Base-by-base conservation (phyloP, 2,113 vertebrate species). In the Aegithalos caudatus region DNA sequence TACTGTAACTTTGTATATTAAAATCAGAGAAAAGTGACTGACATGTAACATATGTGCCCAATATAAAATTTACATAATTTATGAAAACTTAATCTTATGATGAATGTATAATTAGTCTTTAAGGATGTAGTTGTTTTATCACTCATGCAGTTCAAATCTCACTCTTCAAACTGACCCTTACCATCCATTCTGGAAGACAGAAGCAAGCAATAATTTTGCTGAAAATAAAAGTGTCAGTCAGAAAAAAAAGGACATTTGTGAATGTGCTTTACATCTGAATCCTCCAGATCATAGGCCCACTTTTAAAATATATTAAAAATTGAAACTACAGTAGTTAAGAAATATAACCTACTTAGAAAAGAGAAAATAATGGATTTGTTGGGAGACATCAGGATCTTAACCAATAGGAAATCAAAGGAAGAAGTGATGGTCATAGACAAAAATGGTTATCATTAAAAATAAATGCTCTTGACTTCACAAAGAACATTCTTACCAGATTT, bases 131-230 rank as follows among this genome's bases (percentile, higher is more conserved):
- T 92, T 92, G 24, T 80, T 92, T 95, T 95, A 92, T 69, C 44
- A 70, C 22, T 95, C 57, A 70, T 27, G 50, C 6, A 86, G 56
- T 83, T 96, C 78, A 92, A 86, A 88, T 73, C 60, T 28, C 17
- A 84, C 17, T 86, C 22, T 95, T 91, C 87, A 90, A 93, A 90
- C 10, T 92, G 61, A 95, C 79, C 48, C 42, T 91, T 92, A 48
- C 12, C 44, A 76, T 54, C 81, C 48, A 88, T 81, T 97, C 73
- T 80, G 21, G 69, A 97, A 92, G 61, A 44, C 42, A 64, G 60
- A 28, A 71, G 11, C 21, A 78, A 97, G 81, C 11, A 92, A n/a
- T 65, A 83, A 94, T 95, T 96, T 96, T 92, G 58, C 44, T 93
- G 90, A 65, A 65, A 94, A 77, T 79, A 35, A 58, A 94, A 89